Percentiles rank a stretch among this genome's conserved stretches.
Conservation (phyloP, 2,888 invertebrate species). For the Tipula unca region DNA sequence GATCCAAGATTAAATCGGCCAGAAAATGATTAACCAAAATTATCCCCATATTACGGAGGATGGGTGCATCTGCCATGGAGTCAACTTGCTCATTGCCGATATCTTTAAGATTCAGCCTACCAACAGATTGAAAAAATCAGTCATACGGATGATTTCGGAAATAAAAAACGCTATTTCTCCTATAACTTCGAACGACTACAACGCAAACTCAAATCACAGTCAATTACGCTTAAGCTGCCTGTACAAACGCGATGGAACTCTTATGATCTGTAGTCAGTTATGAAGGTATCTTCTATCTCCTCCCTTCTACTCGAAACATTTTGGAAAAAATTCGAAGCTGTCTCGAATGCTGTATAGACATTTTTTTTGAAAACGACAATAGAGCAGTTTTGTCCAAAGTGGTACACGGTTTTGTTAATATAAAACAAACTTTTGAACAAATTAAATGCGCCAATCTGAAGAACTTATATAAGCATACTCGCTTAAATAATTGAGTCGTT, state of each 20-base stretch:
- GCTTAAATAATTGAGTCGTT: neutral
- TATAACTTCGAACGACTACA: too few relatives aligned
- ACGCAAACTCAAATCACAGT: too few relatives aligned
- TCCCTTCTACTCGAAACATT: neutral
- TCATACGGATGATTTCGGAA: neutral
- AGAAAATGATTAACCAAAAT: too few relatives aligned
- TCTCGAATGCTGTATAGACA: neutral
- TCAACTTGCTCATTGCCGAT: neutral
- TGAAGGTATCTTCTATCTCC: too few relatives aligned
- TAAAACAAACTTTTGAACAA: neutral
- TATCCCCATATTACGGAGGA: too few relatives aligned
- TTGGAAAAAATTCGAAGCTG: neutral
- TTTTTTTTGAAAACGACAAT: neutral
- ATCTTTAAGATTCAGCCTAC: neutral
- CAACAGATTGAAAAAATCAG: neutral
- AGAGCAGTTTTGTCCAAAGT: too few relatives aligned
- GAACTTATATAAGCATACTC: neutral
- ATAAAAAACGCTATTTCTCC: too few relatives aligned
- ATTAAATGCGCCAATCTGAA: neutral
- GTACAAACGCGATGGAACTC: too few relatives aligned
- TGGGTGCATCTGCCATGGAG: neutral
- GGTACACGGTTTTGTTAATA: neutral
- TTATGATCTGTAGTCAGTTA: too few relatives aligned
- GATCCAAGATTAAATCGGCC: too few relatives aligned
- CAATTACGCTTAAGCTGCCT: too few relatives aligned